Percentiles rank a stretch among this genome's conserved stretches.
phyloP scores from a whole-genome alignment of 1,140 invertebrate genomes.

The Drosophila burlai region DNA sequence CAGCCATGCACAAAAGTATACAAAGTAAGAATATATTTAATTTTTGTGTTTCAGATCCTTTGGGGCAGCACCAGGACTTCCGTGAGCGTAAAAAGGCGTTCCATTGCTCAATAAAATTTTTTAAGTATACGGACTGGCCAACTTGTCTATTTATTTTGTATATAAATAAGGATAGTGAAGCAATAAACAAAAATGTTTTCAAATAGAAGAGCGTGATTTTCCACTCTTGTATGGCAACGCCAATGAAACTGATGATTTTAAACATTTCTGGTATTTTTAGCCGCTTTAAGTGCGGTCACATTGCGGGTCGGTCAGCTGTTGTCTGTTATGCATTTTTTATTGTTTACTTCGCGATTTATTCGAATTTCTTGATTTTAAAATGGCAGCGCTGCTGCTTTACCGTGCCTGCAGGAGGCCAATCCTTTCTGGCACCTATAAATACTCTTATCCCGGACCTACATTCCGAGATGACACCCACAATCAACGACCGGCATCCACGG shows the following conservation, averaged over 20 bases:
- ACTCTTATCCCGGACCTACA: slow-evolving; percentile 13
- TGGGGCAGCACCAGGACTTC: no score
- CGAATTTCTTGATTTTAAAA: slow-evolving; percentile 8
- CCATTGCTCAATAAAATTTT: no score
- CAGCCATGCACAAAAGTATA: no score
- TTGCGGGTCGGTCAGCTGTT: slow-evolving; percentile 17
- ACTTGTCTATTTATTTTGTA: not conserved
- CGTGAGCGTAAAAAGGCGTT: no score
- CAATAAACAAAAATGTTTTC: not conserved
- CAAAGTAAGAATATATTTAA: no score
- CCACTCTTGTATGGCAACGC: not conserved
- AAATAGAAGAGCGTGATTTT: not conserved
- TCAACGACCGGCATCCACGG: slow-evolving; percentile 62
- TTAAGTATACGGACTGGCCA: not conserved
- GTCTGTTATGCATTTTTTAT: slow-evolving; percentile 7
- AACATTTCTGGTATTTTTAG: not conserved
- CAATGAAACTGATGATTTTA: not conserved
- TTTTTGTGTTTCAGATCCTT: no score
- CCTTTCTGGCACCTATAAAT: slow-evolving; percentile 2
- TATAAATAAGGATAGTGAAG: no score
- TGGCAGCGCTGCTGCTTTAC: slow-evolving; percentile 40
- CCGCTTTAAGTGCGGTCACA: not conserved
- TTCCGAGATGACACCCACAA: slow-evolving; percentile 8
- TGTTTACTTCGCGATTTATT: slow-evolving; percentile 12
- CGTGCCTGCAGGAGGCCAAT: slow-evolving; percentile 25